phyloP scores from a whole-genome alignment of 64 coral and sea anemone species.

The Platygyra sinensis region DNA sequence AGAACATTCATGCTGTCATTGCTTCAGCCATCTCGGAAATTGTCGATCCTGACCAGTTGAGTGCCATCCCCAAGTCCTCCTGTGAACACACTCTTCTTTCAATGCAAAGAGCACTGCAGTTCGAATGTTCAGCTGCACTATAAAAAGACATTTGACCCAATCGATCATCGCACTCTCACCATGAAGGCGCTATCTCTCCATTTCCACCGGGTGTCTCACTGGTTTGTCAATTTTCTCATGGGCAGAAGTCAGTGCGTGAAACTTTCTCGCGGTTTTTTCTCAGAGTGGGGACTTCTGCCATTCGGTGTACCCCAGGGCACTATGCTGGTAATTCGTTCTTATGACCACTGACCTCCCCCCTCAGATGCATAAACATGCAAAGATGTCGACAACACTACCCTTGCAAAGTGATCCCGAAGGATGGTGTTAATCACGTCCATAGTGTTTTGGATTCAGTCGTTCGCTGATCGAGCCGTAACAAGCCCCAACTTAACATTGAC shows the following conservation, averaged over 20 bases:
- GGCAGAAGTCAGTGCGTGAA: neutral
- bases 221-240: neutral
- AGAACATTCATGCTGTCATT: conserved; percentile 52
- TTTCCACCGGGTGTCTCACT: conserved; percentile 1
- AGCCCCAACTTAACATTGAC: too few species aligned
- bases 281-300: neutral
- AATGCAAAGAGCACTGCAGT: conserved; percentile 49
- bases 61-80: conserved; percentile 63
- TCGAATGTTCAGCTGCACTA: neutral
- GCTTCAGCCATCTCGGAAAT: conserved; percentile 50
- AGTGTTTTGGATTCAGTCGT: too few species aligned
- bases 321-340: neutral
- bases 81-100: conserved; percentile 34
- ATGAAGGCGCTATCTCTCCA: neutral
- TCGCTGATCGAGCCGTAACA: too few species aligned
- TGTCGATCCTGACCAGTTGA: conserved; percentile 67
- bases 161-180: conserved; percentile 11
- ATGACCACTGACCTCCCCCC: neutral
- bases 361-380: too few species aligned
- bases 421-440: too few species aligned
- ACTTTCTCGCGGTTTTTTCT: neutral
- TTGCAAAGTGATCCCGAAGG: too few species aligned
- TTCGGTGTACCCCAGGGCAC: neutral
- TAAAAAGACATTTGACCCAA: conserved; percentile 18
- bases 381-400: too few species aligned